A percentile compares a stretch with the other conserved stretches of the same genome.
Conservation (phyloP, 2,797 vertebrate species). For the Sebastes trivittatus region DNA sequence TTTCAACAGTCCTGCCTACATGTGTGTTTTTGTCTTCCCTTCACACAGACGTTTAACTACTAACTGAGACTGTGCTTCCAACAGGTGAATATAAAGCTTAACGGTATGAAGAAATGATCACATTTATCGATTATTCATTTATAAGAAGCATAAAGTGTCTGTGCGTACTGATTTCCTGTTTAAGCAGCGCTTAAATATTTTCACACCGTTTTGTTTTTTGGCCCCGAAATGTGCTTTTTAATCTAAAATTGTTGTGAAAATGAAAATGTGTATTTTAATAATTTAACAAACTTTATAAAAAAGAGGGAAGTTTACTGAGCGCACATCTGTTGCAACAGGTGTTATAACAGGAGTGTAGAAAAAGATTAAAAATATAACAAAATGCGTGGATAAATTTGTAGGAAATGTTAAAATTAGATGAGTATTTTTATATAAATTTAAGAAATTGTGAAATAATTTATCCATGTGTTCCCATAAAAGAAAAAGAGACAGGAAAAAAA, state of each 20-base stretch:
- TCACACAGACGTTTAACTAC: slow-evolving; percentile 24
- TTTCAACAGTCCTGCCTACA: slow-evolving; percentile 56
- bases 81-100: slow-evolving; percentile 24
- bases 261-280: not conserved
- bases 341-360: slow-evolving; percentile 17
- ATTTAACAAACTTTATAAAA: not conserved
- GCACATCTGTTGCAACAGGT: slow-evolving; percentile 76
- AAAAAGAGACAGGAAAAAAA: slow-evolving; percentile 59
- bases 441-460: slow-evolving; percentile 2
- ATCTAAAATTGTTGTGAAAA: not conserved
- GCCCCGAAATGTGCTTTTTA: not conserved
- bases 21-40: not conserved
- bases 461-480: slow-evolving; percentile 42
- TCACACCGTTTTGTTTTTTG: not conserved
- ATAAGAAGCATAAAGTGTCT: not conserved
- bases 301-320: slow-evolving; percentile 1
- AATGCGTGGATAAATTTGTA: not conserved
- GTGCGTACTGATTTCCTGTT: slow-evolving; percentile 56
- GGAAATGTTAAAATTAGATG: not conserved
- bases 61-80: slow-evolving; percentile 25
- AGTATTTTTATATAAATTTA: not conserved
- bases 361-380: slow-evolving; percentile 22
- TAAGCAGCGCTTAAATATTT: not conserved
- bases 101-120: slow-evolving; percentile 4
- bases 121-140: slow-evolving; percentile 23